Base-by-base conservation (phyloP, 2,797 vertebrate species). In the Aplochiton taeniatus region DNA sequence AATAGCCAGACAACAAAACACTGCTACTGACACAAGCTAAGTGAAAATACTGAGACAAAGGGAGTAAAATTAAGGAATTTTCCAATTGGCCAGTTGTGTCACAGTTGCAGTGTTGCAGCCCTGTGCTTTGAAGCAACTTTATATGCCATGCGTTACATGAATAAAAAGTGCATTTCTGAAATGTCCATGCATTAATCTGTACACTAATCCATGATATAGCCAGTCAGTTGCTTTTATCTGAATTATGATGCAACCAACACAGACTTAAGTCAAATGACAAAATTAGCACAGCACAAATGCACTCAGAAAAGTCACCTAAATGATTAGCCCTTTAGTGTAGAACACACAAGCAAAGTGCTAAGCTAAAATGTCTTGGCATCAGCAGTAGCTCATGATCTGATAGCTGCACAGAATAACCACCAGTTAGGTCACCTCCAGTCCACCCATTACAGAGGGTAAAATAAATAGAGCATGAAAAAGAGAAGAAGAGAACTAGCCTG, bases 401-500 rank as follows among this genome's bases (percentile, higher is more conserved):
- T 65, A 73, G 73, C 61, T 13, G 64, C 56, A 31, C 46, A 70
- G 20, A 64, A 20, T 49, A 56, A 73, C 76, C 49, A 72, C 61
- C n/a, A 49, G 57, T 73, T 72, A 63, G 75, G 52, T 13, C 13
- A 72, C 75, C 74, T 86, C 72, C 74, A 83, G 70, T 50, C 20
- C 18, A 41, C 7, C 48, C 6, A 18, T 41, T 31, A n/a, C 11
- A 58, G 46, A 11, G 45, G 42, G 14, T 11, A 50, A 1, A 10
- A 18, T 8, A 61, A 8, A 9, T 58, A 2, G 4, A n/a, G n/a
- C 52, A 19, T 9, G 3, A 48, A 11, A 11, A 48, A 12, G 11
- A 8, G 46, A 10, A 13, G 2, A 8, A 10, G 2, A 47, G 13
- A 14, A 11, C 6, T 48, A 12, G 11, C 14, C 47, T 12, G 11